phyloP scores from a whole-genome alignment of 2,113 vertebrate species.

The Megatriorchis doriae region DNA sequence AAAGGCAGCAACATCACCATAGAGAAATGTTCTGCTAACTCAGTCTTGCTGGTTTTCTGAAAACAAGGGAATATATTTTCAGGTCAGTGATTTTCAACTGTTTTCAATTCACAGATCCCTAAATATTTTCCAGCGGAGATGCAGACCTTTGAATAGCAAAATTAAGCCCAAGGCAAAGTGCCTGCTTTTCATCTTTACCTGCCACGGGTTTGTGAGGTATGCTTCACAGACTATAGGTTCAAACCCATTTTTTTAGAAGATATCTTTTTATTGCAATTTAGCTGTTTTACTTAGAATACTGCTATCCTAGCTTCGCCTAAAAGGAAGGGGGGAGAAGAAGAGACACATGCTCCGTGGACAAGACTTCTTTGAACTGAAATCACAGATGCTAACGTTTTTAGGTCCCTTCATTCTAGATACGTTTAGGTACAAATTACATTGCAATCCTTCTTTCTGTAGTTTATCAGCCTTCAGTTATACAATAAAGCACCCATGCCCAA shows the following conservation, averaged over 20 bases:
- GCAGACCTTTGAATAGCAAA: neutral
- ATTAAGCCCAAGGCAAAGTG: slow-evolving; percentile 13
- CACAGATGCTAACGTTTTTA: neutral
- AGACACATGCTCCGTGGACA: neutral
- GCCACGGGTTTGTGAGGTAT: neutral
- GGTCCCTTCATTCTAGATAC: neutral
- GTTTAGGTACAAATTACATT: neutral
- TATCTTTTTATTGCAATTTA: neutral
- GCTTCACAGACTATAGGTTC: neutral
- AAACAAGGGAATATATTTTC: slow-evolving; percentile 34
- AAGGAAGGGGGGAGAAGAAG: neutral
- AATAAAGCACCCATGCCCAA: neutral
- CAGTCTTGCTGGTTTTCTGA: neutral
- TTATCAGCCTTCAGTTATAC: neutral
- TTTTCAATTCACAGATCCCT: slow-evolving; percentile 7
- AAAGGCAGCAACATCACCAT: neutral
- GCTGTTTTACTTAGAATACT: neutral
- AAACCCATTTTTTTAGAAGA: neutral
- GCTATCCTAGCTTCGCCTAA: neutral
- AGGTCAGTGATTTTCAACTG: slow-evolving; percentile 26
- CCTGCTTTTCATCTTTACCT: slow-evolving; percentile 6
- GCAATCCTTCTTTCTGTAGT: neutral
- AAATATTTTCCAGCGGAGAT: neutral
- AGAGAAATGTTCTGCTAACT: neutral
- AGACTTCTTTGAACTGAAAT: neutral